Conservation (phyloP, 2,113 vertebrate species). For the Hippoglossus stenolepis region DNA sequence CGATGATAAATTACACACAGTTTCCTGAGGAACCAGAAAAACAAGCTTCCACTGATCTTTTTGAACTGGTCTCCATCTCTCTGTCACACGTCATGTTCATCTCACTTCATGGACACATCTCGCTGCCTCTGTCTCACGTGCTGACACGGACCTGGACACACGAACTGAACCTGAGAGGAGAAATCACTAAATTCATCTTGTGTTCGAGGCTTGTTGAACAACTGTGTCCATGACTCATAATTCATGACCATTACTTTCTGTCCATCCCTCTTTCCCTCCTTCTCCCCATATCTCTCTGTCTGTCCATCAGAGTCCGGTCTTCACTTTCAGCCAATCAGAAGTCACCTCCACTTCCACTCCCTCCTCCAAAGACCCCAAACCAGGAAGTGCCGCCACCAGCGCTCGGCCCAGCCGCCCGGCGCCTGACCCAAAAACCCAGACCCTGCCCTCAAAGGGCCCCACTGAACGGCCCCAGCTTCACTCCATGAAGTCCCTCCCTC, state of each 20-base stretch:
- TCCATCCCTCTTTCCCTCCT: constrained; percentile 68
- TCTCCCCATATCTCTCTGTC: constrained; percentile 69
- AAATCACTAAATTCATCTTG: constrained; percentile 1
- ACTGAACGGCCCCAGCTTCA: constrained; percentile 86
- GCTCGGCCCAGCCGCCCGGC: constrained; percentile 78
- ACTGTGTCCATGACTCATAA: constrained; percentile 73
- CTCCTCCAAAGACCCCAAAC: constrained; percentile 83
- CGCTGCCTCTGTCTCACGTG: constrained; percentile 9
- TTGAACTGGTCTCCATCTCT: constrained; percentile 42
- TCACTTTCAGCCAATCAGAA: constrained; percentile 89
- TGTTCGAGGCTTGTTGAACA: constrained; percentile 18
- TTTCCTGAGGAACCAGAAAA: too few species aligned
- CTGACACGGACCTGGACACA: not conserved
- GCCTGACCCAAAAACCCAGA: constrained; percentile 90
- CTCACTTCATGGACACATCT: constrained; percentile 35
- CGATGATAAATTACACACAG: too few species aligned
- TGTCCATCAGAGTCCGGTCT: constrained; percentile 89
- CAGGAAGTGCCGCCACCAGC: constrained; percentile 71
- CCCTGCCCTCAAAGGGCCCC: constrained; percentile 88
- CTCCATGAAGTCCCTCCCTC: constrained; percentile 87
- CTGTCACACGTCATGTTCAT: constrained; percentile 63
- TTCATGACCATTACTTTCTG: constrained; percentile 79
- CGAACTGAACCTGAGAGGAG: not conserved
- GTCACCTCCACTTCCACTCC: constrained; percentile 74
- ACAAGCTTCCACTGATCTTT: too few species aligned